Percentiles rank a stretch among this genome's conserved stretches.
These are phyloP conservation scores for Clarias pachynema DNA, from an alignment of 2,797 vertebrate genomes.

Conservation along the genomic window DNA sequence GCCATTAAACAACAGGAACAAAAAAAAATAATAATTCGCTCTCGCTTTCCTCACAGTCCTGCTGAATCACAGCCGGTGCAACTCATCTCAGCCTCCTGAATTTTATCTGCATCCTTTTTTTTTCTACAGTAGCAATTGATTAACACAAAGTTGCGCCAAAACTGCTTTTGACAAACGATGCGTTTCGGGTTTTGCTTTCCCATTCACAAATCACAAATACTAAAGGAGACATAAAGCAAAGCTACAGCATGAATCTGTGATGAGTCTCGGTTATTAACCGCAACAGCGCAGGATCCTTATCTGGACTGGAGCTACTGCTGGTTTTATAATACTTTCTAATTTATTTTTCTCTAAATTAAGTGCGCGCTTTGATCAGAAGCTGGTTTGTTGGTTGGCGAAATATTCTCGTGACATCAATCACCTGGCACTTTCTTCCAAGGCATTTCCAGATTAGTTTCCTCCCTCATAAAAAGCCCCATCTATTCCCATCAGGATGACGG, in stretches of 20 bases:
- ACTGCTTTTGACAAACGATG: slow-evolving; percentile 67
- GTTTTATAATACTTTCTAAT: not conserved
- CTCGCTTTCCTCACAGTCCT: slow-evolving; percentile 8
- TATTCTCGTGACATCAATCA: slow-evolving; percentile 27
- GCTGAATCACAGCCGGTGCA: slow-evolving; percentile 62
- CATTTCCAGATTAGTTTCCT: slow-evolving; percentile 40
- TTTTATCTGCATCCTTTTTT: not conserved
- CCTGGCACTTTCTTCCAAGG: not conserved
- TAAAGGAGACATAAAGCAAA: slow-evolving; percentile 61
- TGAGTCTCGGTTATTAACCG: slow-evolving; percentile 67
- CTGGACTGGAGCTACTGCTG: not conserved
- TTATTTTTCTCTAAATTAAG: not conserved
- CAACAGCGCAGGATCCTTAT: not conserved
- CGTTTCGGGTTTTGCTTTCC: slow-evolving; percentile 49
- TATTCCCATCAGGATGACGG: slow-evolving; percentile 27
- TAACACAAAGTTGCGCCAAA: slow-evolving; percentile 64
- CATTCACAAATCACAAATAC: slow-evolving; percentile 10
- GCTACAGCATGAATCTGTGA: slow-evolving; percentile 60
- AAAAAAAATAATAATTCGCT: slow-evolving; percentile 47
- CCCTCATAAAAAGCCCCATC: slow-evolving; percentile 8
- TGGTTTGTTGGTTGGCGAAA: slow-evolving; percentile 7
- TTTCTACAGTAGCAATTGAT: slow-evolving; percentile 59
- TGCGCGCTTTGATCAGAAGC: not conserved
- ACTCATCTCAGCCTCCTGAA: slow-evolving; percentile 53
- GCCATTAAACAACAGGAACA: slow-evolving; percentile 43